Evolutionary conservation across 2,797 vertebrate genomes (phyloP).

Genomic region (Poecile montanus): DNA sequence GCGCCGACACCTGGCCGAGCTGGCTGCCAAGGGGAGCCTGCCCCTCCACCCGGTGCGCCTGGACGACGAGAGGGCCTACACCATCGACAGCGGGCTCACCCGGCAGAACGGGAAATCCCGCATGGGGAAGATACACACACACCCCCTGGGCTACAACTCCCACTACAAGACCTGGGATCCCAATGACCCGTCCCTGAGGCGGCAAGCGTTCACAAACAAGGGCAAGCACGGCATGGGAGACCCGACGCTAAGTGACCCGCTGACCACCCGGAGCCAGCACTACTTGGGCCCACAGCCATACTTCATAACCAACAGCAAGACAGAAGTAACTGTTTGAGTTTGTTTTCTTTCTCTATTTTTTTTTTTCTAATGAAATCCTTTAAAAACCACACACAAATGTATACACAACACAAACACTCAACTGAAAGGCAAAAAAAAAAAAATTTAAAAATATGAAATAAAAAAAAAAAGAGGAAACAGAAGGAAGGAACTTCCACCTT

Average conservation of each 20-base stretch:
- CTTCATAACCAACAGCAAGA: constrained; percentile 99
- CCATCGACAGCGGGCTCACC: constrained; percentile 82
- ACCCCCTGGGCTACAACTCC: constrained; percentile 84
- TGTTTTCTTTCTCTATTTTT: background rate
- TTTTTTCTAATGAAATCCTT: constrained; percentile 40
- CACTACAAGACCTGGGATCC: constrained; percentile 94
- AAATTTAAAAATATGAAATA: background rate
- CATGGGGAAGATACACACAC: constrained; percentile 80
- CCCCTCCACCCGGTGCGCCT: constrained; percentile 89
- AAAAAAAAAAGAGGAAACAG: background rate
- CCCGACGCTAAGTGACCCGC: constrained; percentile 85
- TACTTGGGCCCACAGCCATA: constrained; percentile 95
- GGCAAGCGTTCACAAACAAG: constrained; percentile 89
- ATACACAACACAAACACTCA: constrained; percentile 59
- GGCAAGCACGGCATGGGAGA: constrained; percentile 87
- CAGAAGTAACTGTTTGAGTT: constrained; percentile 97
- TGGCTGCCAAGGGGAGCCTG: constrained; percentile 90
- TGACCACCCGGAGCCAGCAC: constrained; percentile 89
- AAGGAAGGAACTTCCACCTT: constrained; percentile 43
- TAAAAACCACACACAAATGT: constrained; percentile 22
- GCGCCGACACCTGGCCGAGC: constrained; percentile 89
- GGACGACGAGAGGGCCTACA: constrained; percentile 88
- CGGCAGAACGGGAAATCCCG: constrained; percentile 89
- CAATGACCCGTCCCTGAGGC: constrained; percentile 88
- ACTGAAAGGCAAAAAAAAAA: constrained; percentile 59